These are phyloP conservation scores for Helicoverpa zea DNA, from an alignment of 1,140 invertebrate species.

Conservation along the genomic window DNA sequence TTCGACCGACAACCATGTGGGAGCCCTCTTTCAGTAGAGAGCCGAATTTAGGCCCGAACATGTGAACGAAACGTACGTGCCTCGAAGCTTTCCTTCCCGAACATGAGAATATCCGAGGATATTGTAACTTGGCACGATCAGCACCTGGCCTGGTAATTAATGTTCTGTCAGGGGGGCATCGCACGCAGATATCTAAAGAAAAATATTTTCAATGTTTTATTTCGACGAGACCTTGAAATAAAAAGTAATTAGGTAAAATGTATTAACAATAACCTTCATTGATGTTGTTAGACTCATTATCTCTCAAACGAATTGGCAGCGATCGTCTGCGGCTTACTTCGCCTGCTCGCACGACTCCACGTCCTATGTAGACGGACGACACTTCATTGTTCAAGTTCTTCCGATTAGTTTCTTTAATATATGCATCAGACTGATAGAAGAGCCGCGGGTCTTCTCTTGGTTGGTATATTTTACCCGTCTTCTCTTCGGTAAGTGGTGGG, in stretches of 20 bases:
- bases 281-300: constrained; percentile 52
- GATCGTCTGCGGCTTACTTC: constrained; percentile 55
- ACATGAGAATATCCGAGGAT: constrained; percentile 66
- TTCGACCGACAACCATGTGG: constrained; percentile 67
- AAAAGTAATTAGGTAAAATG: constrained; percentile 17
- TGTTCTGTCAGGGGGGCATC: constrained; percentile 77
- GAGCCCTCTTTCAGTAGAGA: constrained; percentile 70
- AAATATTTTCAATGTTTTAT: constrained; percentile 7
- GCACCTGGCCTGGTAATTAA: constrained; percentile 69
- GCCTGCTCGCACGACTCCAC: constrained; percentile 67
- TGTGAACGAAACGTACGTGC: constrained; percentile 61
- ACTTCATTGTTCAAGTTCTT: constrained; percentile 71
- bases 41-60: constrained; percentile 76
- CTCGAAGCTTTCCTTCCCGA: constrained; percentile 65
- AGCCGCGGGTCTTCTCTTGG: constrained; percentile 79
- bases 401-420: constrained; percentile 74
- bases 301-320: constrained; percentile 54
- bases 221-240: constrained; percentile 40
- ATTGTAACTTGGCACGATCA: constrained; percentile 67
- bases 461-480: constrained; percentile 68
- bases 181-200: constrained; percentile 62
- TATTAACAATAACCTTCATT: constrained; percentile 50
- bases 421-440: constrained; percentile 79
- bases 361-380: constrained; percentile 68
- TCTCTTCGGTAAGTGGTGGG: constrained; percentile 53